These are phyloP conservation scores for Trichomalopsis sarcophagae DNA, from an alignment of 1,140 invertebrate species.

Conservation along the genomic window DNA sequence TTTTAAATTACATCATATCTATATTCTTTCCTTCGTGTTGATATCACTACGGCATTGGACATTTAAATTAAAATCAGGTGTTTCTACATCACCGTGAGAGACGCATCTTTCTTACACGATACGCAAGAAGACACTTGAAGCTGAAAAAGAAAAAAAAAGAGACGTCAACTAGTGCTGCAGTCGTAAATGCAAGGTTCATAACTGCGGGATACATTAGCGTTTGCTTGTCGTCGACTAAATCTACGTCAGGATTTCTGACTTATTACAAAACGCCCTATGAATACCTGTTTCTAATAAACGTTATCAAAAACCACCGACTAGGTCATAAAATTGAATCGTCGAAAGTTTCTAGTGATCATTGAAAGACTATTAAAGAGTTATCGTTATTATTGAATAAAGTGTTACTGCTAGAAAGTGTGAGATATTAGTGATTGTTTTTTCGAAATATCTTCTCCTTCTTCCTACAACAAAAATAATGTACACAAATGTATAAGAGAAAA, in stretches of 20 bases:
- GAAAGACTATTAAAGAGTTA: no score
- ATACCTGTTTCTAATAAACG: conserved; percentile 57
- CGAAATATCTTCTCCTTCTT: no score
- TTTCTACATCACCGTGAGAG: conserved; percentile 42
- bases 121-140: neutral
- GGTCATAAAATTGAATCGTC: no score
- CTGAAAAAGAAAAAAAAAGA: neutral
- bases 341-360: no score
- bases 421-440: no score
- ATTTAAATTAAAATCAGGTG: conserved; percentile 55
- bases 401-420: no score
- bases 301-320: conserved; percentile 17
- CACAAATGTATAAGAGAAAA: no score
- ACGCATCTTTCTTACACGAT: conserved; percentile 47
- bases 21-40: neutral
- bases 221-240: conserved; percentile 58
- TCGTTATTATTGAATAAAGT: no score
- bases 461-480: no score
- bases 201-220: conserved; percentile 55
- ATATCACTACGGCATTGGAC: neutral
- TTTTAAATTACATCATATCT: no score
- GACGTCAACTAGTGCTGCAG: conserved; percentile 9
- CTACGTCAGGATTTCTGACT: conserved; percentile 62
- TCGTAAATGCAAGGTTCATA: conserved; percentile 8
- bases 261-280: conserved; percentile 63